Base-by-base conservation (phyloP, 35 echinoderm and acorn worm species). In the Eucidaris tribuloides region DNA sequence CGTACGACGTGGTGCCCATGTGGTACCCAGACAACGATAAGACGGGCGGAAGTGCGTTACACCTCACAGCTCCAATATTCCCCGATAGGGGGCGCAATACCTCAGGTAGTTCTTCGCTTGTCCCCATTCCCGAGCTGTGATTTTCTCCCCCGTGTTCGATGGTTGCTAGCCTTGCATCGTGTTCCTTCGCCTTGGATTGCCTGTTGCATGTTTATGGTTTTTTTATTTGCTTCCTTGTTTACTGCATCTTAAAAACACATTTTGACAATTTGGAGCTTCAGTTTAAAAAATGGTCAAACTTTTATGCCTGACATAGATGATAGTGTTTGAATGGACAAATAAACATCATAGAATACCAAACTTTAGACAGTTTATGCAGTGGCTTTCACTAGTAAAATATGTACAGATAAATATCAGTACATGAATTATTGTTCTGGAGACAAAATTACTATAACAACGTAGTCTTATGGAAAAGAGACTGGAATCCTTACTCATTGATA, bases 21-120 rank as follows among this genome's bases (percentile, higher is more conserved):
- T 84, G 64, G 59, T 84, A 84, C 6, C 82, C 82, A 15, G 82
- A 84, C 43, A 84, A 84, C 63, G 82, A 84, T 17, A 45, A 71
- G 41, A 84, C 36, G 2, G 20, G 36, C 68, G 68, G 35, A 5
- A 74, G 68, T 44, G n/a, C 68, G 9, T 25, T 74, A n/a, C 68
- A 74, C 14, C 6, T 74, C 30, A 7, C 68, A 3, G 5, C 68
- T 1, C 13, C 68, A 25, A 74, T 74, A 41, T 74, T 74, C 68
- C 68, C 68, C 68, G 37, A 74, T 20, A 36, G 28, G 9, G 40
- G 68, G 28, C 38, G 37, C 34, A 74, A 74, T 74, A 40, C 29
- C 34, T 18, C 68, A 74, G 68, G 68, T 74, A 74, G 35, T 74
- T 42, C 68, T 20, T 36, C 23, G 1, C 48, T 11, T 9, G n/a